phyloP scores from a whole-genome alignment of 2,888 invertebrate genomes.

The Rotaria macrura region DNA sequence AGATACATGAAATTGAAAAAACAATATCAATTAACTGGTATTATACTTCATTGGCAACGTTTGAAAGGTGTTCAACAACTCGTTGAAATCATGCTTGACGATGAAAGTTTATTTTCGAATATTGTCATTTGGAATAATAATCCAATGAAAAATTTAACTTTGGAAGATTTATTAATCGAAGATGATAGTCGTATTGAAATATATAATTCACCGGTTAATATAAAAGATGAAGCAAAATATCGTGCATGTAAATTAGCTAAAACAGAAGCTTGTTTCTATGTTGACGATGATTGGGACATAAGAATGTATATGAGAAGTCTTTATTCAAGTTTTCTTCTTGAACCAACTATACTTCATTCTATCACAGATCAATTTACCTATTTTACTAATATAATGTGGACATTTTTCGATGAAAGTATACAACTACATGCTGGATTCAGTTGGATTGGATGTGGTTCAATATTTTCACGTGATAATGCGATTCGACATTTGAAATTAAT shows the following conservation, averaged over 20 bases:
- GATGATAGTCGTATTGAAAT: not conserved
- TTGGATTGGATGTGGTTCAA: not conserved
- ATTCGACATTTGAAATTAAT: not conserved
- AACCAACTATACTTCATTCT: not conserved
- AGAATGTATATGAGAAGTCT: not conserved
- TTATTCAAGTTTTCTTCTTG: not conserved
- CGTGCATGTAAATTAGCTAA: not conserved
- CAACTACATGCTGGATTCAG: not conserved
- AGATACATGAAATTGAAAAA: not conserved
- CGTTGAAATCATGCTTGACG: not conserved
- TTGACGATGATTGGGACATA: not conserved
- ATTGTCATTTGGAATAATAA: not conserved
- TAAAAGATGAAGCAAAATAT: not conserved
- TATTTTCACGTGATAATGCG: not conserved
- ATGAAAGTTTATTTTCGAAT: not conserved
- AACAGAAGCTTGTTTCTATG: not conserved
- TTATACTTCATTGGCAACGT: not conserved
- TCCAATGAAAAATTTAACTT: not conserved
- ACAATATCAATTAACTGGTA: not conserved
- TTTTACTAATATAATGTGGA: not conserved
- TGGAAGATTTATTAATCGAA: not conserved
- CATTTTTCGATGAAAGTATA: not conserved
- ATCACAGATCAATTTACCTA: not conserved
- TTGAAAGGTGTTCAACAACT: not conserved
- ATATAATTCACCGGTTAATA: not conserved